phyloP scores from a whole-genome alignment of 2,888 invertebrate genomes.

The Sialis lutaria region DNA sequence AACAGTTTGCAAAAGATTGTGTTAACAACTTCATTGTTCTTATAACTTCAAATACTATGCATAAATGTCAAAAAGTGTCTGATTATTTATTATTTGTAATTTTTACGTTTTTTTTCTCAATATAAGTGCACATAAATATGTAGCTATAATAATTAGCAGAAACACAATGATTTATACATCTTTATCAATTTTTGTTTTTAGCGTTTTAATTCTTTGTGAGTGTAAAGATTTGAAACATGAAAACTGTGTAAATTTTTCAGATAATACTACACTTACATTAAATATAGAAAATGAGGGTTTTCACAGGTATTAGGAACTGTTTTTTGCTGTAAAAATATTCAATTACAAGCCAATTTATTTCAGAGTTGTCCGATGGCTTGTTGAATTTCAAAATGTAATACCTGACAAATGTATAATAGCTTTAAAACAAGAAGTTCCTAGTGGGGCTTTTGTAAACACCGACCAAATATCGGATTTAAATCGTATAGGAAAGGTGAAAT shows the following conservation, averaged over 20 bases:
- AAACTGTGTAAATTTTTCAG: conserved; percentile 9
- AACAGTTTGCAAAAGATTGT: too few species aligned
- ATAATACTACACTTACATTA: conserved; percentile 16
- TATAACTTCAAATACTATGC: too few species aligned
- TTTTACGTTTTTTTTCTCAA: too few species aligned
- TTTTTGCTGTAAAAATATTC: conserved; percentile 1
- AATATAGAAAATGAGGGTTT: conserved; percentile 29
- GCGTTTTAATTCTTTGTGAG: too few species aligned
- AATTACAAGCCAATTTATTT: conserved; percentile 9
- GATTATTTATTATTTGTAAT: too few species aligned
- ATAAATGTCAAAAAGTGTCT: too few species aligned
- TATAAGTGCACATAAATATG: too few species aligned
- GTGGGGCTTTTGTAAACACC: conserved; percentile 25
- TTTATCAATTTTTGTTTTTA: too few species aligned
- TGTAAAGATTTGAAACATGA: too few species aligned
- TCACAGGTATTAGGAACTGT: conserved; percentile 21
- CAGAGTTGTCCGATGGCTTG: conserved; percentile 26
- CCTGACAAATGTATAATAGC: conserved; percentile 18
- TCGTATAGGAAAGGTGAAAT: conserved; percentile 17
- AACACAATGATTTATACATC: too few species aligned
- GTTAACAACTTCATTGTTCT: too few species aligned
- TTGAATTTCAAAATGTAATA: conserved; percentile 20
- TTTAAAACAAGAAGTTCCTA: conserved; percentile 20
- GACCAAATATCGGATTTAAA: conserved; percentile 26
- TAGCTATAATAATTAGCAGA: too few species aligned